Percentiles rank a stretch among this genome's conserved stretches.
phyloP scores from a whole-genome alignment of 2,113 vertebrate genomes.

The Machaerirhynchus nigripectus region DNA sequence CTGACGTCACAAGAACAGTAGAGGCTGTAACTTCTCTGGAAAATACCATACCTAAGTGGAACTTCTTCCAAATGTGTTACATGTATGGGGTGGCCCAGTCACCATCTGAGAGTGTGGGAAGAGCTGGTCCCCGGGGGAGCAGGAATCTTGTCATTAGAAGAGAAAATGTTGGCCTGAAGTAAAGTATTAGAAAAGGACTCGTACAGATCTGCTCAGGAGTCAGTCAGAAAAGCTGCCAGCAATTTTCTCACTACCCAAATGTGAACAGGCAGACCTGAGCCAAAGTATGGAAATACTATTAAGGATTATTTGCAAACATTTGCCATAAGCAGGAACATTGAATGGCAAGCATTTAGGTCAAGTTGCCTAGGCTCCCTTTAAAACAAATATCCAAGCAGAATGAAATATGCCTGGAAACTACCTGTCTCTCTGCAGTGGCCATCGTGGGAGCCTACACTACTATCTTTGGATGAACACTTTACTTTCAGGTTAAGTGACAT shows the following conservation, averaged over 20 bases:
- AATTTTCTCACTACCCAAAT: background rate
- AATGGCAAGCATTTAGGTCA: background rate
- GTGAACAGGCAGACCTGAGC: background rate
- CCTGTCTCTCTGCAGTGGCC: background rate
- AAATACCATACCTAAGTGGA: background rate
- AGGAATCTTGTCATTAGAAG: background rate
- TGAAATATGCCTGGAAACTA: background rate
- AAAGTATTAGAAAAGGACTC: background rate
- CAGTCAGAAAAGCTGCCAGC: background rate
- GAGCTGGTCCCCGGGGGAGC: background rate
- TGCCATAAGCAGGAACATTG: background rate
- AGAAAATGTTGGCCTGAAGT: background rate
- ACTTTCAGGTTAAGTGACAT: background rate
- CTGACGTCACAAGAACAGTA: background rate
- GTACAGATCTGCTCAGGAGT: background rate
- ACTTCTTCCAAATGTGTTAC: background rate
- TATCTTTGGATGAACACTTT: background rate
- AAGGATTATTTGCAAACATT: background rate
- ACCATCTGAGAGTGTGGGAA: accelerated
- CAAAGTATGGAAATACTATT: background rate
- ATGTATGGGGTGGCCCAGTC: background rate
- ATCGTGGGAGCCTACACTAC: background rate
- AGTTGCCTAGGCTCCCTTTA: background rate
- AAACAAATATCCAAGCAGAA: background rate
- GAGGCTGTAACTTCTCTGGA: background rate